Evolutionary conservation across 2,797 vertebrate genomes (phyloP).

Genomic region (Odontamblyopus lacepedii): DNA sequence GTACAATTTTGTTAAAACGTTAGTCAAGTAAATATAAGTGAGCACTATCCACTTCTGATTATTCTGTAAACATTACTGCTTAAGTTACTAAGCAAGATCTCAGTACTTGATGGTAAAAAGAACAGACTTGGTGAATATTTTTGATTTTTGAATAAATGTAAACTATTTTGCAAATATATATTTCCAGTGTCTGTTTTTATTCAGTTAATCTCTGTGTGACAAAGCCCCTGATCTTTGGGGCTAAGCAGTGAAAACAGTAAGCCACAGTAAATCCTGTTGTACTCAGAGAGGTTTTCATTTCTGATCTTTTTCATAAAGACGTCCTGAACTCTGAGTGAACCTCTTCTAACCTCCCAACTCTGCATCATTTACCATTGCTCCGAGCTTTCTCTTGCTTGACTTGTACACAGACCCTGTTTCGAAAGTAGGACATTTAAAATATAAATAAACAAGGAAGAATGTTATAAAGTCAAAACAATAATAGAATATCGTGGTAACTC

Average conservation of each 20-base stretch:
- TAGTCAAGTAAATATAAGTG: too few species aligned
- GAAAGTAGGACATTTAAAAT: neutral
- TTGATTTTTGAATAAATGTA: neutral
- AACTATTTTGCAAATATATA: too few species aligned
- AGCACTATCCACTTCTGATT: too few species aligned
- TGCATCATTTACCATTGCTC: constrained; percentile 12
- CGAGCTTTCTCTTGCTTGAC: neutral
- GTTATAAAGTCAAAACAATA: too few species aligned
- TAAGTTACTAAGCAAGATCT: neutral
- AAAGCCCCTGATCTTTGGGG: neutral
- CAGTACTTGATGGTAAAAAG: neutral
- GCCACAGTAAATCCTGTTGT: constrained; percentile 14
- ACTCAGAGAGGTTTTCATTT: neutral
- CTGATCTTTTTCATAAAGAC: constrained; percentile 7
- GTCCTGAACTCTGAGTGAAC: constrained; percentile 46
- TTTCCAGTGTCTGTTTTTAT: neutral
- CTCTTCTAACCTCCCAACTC: neutral
- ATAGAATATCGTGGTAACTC: too few species aligned
- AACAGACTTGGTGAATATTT: neutral
- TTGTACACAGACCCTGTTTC: neutral
- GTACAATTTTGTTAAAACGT: too few species aligned
- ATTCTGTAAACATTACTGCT: neutral
- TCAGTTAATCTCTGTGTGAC: neutral
- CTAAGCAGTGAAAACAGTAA: neutral
- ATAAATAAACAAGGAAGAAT: neutral